Evolutionary conservation across 1,140 invertebrate genomes (phyloP), one percentile per base, ranked within the genome.

Genomic region (Drosophila persimilis): DNA sequence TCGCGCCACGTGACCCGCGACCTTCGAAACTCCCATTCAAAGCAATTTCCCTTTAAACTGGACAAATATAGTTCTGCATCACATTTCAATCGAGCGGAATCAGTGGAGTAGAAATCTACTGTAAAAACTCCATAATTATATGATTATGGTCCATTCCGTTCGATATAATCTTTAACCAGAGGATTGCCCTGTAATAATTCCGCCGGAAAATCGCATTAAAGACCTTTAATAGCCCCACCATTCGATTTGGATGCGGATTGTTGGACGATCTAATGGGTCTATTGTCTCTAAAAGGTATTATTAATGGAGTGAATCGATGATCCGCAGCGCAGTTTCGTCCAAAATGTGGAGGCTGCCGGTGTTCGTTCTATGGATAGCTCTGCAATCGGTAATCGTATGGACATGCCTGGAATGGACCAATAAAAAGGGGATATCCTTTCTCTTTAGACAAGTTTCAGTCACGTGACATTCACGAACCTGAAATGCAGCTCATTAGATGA

Each of bases 391-490:
- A 66, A 41, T 17, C 3, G 20, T 20, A 20, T 20, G 2, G 20
- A 20, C 20, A 20, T 20, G 20, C 20, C 20, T 20, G 20, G 9
- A 35, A 9, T 35, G 0, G 1, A 13, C 3, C 2, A 13, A 13
- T 65, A 1, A 22, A 22, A 15, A 13, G 13, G 2, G 22, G 15
- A 35, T 43, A 50, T 5, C 15, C 3, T 5, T 15, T 55, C 41
- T 20, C 0, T 6, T 1, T 20, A 69, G 62, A 67, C 48, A n/a
- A 29, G 62, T 22, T 11, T 55, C 4, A 39, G 62, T n/a, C 50
- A 69, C 1, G 54, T 78, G 3, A 48, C 76, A 9, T 78, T 78
- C 43, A 77, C 74, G 3, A 77, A 77, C 20, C 35, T 78, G 0
- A 73, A 78, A 8, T 78, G 76, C 53, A 54, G 3, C 3, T 45